phyloP scores from a whole-genome alignment of 2,113 vertebrate genomes.

The Pelobates fuscus region DNA sequence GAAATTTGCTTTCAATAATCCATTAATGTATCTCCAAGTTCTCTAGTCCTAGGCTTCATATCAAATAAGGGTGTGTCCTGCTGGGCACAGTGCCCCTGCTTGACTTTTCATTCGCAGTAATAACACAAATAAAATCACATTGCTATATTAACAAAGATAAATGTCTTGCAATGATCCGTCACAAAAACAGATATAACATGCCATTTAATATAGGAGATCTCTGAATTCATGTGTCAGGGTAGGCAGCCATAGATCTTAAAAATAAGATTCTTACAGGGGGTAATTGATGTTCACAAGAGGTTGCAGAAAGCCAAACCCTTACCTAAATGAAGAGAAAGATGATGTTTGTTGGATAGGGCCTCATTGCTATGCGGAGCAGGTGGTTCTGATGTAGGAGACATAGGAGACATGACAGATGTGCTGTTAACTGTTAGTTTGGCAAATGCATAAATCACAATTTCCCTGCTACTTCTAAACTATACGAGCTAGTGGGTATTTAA shows the following conservation, averaged over 20 bases:
- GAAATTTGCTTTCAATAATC: no score
- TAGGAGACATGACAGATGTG: conserved; percentile 1
- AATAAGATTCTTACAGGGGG: not conserved
- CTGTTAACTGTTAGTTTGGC: not conserved
- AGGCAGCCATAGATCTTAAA: not conserved
- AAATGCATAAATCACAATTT: conserved; percentile 1
- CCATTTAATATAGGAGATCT: no score
- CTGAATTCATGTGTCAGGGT: no score
- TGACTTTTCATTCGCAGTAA: no score
- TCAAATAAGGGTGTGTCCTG: no score
- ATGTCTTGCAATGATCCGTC: not conserved
- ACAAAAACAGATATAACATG: no score
- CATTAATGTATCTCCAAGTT: no score
- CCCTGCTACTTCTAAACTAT: not conserved
- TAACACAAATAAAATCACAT: not conserved
- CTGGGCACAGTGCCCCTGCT: no score
- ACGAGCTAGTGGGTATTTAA: not conserved
- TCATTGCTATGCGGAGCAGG: not conserved
- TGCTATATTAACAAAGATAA: not conserved
- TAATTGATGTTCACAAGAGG: not conserved
- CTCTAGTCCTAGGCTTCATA: no score
- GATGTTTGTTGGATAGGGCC: not conserved
- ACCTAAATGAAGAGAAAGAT: not conserved
- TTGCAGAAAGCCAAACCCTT: not conserved
- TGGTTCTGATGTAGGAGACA: not conserved